Base-by-base conservation (phyloP, 2,113 vertebrate species). In the Petromus typicus region DNA sequence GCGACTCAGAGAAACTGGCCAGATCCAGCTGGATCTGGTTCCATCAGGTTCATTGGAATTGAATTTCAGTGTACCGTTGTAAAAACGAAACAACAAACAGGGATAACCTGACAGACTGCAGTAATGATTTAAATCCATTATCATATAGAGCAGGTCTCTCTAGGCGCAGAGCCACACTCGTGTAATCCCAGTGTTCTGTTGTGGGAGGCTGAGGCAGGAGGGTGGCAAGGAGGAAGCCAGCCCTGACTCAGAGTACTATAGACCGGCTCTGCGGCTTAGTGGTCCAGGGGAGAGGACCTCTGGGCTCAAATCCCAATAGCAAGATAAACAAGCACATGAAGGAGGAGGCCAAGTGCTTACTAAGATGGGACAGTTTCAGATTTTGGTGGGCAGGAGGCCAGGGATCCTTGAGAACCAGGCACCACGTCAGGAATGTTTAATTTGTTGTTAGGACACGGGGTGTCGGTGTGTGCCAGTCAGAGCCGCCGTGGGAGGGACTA, bases 61-160 rank as follows among this genome's bases (percentile, higher is more conserved):
- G 23, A 69, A 27, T 85, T 94, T 45, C 54, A 79, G 56, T 64
- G 22, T 71, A 32, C 63, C 43, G 23, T 2, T 48, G 48, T 69
- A 43, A 85, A 71, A 40, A 22, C 45, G 45, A 59, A 67, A 25
- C 5, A 17, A 69, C 51, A 73, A n/a, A 30, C 23, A 12, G 7
- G 4, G n/a, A 34, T 37, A 75, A 85, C 9, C 25, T 88, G 51
- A 57, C 14, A 86, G 59, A 56, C 34, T 30, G 11, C 20, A 17
- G 40, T 81, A 32, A 86, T 37, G 84, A 89, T 61, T 83, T 84
- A 96, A 89, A 63, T 82, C 23, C 56, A n/a, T 85, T 23, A 59
- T 25, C 22, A 23, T 57, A n/a, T 61, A 82, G 82, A 67, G 71
- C 63, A 91, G 48, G 37, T 27, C 78, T 84, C 78, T 0, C 3